Evolutionary conservation across 1,140 invertebrate genomes (phyloP), one percentile per base, ranked within the genome.

Genomic region (Drosophila lowei): DNA sequence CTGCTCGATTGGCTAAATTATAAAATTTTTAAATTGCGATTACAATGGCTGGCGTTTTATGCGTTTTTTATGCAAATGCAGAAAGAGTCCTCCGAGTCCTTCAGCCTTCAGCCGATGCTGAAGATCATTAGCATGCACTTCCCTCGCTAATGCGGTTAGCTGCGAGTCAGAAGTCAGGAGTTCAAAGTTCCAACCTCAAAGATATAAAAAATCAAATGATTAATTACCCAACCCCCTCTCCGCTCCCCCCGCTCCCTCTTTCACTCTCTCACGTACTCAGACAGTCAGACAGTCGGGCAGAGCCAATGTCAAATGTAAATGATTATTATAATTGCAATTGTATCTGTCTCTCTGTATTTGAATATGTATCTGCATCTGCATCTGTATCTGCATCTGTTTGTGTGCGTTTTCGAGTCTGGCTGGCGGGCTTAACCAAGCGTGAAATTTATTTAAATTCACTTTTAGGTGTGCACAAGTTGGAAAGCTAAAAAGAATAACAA

Each of bases 391-490:
- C 47, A 16, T 64, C n/a, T 44, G 8, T 63, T 23, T 63, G 16
- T 57, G 30, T 59, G n/a, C 47, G 25, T 70, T 41, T 53, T 25
- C 59, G 54, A 49, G 46, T 66, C 28, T 50, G 34, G 75, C 59
- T 86, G 54, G 62, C 54, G 66, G 66, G 48, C 58, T 83, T 89
- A 88, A 88, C 83, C 83, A 88, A 67, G 83, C 83, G 83, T 88
- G 84, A 88, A 88, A 88, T 88, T 88, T 88, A 88, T 88, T 88
- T 88, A 88, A 88, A 88, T 88, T 86, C 84, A 88, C 76, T 83
- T 88, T 88, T 88, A 89, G 88, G 84, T 88, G 83, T 72, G 81
- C 71, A 63, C 81, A 88, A 88, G 81, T 78, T 80, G 62, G 68
- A 62, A 59, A 71, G 77, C 70, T 64, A 72, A 53, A 55, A 63